A percentile compares a stretch with the other conserved stretches of the same genome.
Conservation (phyloP, 2,888 invertebrate genomes). For the Maniola hyperantus region DNA sequence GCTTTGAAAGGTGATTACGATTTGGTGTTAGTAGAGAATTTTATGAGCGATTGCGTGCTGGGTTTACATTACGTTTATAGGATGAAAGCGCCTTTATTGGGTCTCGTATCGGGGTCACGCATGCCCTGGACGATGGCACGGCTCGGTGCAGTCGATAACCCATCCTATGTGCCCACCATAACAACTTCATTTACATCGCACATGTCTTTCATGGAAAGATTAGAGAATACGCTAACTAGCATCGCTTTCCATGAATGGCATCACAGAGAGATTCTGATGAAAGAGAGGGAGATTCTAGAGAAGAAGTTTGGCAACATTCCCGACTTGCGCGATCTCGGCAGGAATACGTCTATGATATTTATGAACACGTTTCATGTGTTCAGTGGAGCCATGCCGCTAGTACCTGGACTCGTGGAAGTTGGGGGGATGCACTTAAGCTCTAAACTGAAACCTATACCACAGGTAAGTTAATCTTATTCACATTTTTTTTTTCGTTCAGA, state of each 20-base stretch:
- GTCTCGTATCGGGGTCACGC: slow-evolving; percentile 78
- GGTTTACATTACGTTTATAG: slow-evolving; percentile 81
- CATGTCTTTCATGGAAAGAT: slow-evolving; percentile 78
- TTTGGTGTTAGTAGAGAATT: slow-evolving; percentile 83
- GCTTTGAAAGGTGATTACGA: slow-evolving; percentile 81
- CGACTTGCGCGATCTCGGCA: slow-evolving; percentile 76
- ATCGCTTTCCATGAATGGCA: slow-evolving; percentile 62
- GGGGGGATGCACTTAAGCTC: slow-evolving; percentile 83
- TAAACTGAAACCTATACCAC: slow-evolving; percentile 66
- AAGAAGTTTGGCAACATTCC: slow-evolving; percentile 75
- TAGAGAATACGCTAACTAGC: slow-evolving; percentile 62
- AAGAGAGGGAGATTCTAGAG: slow-evolving; percentile 67
- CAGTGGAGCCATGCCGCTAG: slow-evolving; percentile 79
- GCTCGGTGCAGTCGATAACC: slow-evolving; percentile 74
- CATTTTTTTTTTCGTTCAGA: slow-evolving; percentile 23
- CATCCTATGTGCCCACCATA: slow-evolving; percentile 79
- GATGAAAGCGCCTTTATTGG: slow-evolving; percentile 79
- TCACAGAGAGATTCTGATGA: slow-evolving; percentile 56
- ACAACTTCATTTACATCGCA: slow-evolving; percentile 71
- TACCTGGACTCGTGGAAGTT: slow-evolving; percentile 84
- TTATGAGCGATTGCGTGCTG: slow-evolving; percentile 85
- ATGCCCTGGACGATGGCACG: slow-evolving; percentile 82
- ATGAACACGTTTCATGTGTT: slow-evolving; percentile 84
- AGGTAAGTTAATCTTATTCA: slow-evolving; percentile 47
- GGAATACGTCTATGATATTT: slow-evolving; percentile 79